phyloP scores from a whole-genome alignment of 2,113 vertebrate genomes.

The Centropus bengalensis region DNA sequence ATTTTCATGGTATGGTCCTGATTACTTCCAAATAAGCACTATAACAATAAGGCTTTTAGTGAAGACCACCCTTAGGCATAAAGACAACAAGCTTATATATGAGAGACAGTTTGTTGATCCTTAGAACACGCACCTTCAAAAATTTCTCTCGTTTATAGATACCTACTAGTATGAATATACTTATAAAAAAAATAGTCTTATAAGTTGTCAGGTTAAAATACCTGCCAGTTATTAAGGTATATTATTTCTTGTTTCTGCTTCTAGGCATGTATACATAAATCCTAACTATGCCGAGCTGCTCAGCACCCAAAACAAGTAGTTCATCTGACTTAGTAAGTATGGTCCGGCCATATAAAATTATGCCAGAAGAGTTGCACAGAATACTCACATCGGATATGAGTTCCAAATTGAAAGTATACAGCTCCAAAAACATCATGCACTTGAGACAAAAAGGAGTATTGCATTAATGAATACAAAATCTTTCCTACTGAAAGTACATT shows the following conservation, averaged over 20 bases:
- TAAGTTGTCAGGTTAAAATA: not conserved
- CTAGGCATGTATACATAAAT: not conserved
- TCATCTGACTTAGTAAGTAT: not conserved
- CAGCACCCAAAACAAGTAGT: not conserved
- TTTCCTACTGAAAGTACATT: not conserved
- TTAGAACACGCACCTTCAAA: not conserved
- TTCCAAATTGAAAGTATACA: not conserved
- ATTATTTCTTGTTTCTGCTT: not conserved
- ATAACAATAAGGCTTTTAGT: not conserved
- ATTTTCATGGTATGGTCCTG: not conserved
- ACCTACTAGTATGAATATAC: not conserved
- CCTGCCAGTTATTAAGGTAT: not conserved
- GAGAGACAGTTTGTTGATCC: not conserved
- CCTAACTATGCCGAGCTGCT: not conserved
- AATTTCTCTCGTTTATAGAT: not conserved
- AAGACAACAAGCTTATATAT: not conserved
- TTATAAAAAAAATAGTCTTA: not conserved
- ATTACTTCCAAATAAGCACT: not conserved
- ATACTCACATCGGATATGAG: rapidly evolving
- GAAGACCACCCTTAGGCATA: not conserved
- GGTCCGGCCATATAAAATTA: not conserved
- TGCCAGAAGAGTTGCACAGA: not conserved
- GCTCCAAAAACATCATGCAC: not conserved
- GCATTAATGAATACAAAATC: not conserved
- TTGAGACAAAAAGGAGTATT: not conserved